Evolutionary conservation across 1,140 invertebrate genomes (phyloP).

Genomic region (Nephila pilipes): DNA sequence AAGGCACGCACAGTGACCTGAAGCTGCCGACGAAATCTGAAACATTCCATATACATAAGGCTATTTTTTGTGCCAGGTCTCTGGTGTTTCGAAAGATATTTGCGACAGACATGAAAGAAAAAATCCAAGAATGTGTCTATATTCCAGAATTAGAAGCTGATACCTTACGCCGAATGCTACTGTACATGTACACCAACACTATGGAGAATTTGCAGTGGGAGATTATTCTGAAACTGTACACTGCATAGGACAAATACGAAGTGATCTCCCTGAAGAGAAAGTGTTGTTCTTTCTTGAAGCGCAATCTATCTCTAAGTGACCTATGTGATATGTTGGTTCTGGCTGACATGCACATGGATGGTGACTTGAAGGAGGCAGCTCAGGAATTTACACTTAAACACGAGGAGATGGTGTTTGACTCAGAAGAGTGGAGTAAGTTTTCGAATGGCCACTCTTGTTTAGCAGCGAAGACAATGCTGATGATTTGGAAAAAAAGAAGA

Average conservation of each 20-base stretch:
- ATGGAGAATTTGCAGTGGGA: background rate
- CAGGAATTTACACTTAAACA: background rate
- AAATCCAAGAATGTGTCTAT: background rate
- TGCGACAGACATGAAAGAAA: background rate
- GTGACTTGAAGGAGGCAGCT: background rate
- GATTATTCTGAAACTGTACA: background rate
- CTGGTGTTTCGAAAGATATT: background rate
- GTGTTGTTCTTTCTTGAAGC: background rate
- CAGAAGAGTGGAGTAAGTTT: background rate
- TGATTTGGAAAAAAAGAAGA: too few species aligned
- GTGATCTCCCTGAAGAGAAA: background rate
- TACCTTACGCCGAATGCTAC: background rate
- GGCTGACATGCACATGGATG: background rate
- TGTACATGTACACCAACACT: background rate
- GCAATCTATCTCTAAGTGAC: background rate
- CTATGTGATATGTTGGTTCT: background rate
- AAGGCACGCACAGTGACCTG: too few species aligned
- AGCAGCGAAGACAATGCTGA: background rate
- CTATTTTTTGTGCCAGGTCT: too few species aligned
- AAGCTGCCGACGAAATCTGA: too few species aligned
- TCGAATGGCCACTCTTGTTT: background rate
- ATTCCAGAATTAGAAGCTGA: background rate
- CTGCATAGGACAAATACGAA: background rate
- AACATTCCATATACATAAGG: too few species aligned
- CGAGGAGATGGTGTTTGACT: background rate